phyloP scores from a whole-genome alignment of 2,888 invertebrate species.

The Acrocyrtus sp. region DNA sequence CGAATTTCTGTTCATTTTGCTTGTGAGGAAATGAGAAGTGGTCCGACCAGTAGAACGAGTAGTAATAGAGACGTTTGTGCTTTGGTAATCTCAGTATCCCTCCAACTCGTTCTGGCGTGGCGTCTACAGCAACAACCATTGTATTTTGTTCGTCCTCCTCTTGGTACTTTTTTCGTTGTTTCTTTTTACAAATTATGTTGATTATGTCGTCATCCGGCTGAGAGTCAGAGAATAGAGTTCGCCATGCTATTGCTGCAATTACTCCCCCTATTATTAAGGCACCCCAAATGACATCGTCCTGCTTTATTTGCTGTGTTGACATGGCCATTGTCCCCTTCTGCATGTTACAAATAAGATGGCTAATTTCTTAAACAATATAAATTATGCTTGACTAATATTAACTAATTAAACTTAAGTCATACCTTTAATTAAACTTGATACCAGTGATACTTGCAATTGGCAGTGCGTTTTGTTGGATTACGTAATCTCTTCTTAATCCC shows the following conservation, averaged over 20 bases:
- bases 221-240: constrained; percentile 15
- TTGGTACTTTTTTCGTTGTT: constrained; percentile 10
- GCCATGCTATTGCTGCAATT: constrained; percentile 33
- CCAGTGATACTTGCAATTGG: no score
- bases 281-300: constrained; percentile 33
- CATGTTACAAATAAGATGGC: no score
- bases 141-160: constrained; percentile 21
- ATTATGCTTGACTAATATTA: no score
- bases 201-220: constrained; percentile 31
- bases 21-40: constrained; percentile 38
- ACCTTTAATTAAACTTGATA: no score
- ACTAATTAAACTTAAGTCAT: no score
- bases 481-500: no score
- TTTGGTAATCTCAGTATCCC: constrained; percentile 28
- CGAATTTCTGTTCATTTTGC: constrained; percentile 20
- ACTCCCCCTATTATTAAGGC: constrained; percentile 34
- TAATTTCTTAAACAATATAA: no score
- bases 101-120: constrained; percentile 27
- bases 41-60: constrained; percentile 41
- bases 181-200: constrained; percentile 23
- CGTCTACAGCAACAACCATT: constrained; percentile 29
- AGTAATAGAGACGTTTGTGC: constrained; percentile 36
- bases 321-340: constrained; percentile 10
- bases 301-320: neutral
- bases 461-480: no score